Percentiles rank a stretch among this genome's conserved stretches.
Conservation (phyloP, 2,797 vertebrate species). For the Chloroceryle amazona region DNA sequence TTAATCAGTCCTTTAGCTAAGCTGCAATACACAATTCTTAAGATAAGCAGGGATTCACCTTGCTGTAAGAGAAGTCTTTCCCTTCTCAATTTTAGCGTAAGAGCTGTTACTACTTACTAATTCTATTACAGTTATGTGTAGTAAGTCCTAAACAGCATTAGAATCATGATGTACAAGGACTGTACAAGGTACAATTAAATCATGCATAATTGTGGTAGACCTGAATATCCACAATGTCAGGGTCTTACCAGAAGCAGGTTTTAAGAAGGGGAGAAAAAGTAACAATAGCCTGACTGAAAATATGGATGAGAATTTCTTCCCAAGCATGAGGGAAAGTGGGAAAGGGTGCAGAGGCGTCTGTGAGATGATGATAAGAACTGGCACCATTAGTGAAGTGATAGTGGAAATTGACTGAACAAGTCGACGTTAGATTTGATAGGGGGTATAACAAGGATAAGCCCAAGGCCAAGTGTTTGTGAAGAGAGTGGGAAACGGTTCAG, state of each 20-base stretch:
- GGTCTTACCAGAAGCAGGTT: neutral
- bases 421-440: constrained; percentile 37
- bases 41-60: neutral
- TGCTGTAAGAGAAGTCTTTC: neutral
- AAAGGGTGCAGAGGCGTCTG: constrained; percentile 43
- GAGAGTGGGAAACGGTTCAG: constrained; percentile 43
- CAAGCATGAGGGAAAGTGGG: neutral
- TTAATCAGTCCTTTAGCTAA: neutral
- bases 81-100: neutral
- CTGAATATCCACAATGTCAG: neutral
- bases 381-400: constrained; percentile 65
- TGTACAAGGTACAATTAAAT: neutral
- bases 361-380: constrained; percentile 62
- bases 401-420: constrained; percentile 30
- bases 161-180: neutral
- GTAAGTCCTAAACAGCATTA: neutral
- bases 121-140: neutral
- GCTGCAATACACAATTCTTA: neutral
- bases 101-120: neutral
- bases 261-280: neutral
- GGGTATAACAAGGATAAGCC: constrained; percentile 15
- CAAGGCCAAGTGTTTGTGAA: constrained; percentile 65
- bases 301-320: constrained; percentile 1
- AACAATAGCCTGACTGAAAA: neutral
- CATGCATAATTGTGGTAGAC: neutral